These are phyloP conservation scores for Bedellia somnulentella DNA, from an alignment of 2,888 invertebrate genomes.

Conservation along the genomic window DNA sequence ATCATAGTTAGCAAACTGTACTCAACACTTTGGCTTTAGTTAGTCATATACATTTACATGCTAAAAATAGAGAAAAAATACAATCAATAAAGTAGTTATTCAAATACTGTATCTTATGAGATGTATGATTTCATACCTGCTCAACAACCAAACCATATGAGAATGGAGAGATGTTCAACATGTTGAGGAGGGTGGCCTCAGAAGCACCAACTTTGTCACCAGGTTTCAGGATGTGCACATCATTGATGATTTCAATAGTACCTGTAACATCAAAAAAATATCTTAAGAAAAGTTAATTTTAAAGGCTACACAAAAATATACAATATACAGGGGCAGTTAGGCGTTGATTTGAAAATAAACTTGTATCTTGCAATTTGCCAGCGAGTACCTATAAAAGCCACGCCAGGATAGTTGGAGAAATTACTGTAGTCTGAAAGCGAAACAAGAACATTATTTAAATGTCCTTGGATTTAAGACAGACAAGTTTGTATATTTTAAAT, in stretches of 20 bases:
- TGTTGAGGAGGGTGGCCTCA: slow-evolving; percentile 97
- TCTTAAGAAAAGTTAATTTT: slow-evolving; percentile 9
- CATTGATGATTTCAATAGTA: slow-evolving; percentile 99
- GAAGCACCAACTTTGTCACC: slow-evolving; percentile 99
- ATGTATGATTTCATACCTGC: slow-evolving; percentile 48
- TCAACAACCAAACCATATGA: slow-evolving; percentile 96
- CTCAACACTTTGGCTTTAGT: slow-evolving; percentile 47
- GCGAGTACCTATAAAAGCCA: too few species aligned
- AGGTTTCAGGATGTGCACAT: slow-evolving; percentile 88
- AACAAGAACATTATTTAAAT: too few species aligned
- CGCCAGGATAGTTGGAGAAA: too few species aligned
- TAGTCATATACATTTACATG: neutral
- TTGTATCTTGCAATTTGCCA: too few species aligned
- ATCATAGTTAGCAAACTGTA: slow-evolving; percentile 28
- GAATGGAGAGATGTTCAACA: slow-evolving; percentile 99
- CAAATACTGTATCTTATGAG: neutral
- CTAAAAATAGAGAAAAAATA: too few species aligned
- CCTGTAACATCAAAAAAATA: slow-evolving; percentile 28
- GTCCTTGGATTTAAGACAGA: too few species aligned
- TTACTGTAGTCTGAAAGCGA: too few species aligned
- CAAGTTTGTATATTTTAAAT: too few species aligned
- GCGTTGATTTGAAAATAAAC: too few species aligned
- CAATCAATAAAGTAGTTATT: neutral
- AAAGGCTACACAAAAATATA: neutral
- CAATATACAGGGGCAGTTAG: slow-evolving; percentile 15